phyloP scores from a whole-genome alignment of 2,888 invertebrate species.

The Nemotelus pantherinus region DNA sequence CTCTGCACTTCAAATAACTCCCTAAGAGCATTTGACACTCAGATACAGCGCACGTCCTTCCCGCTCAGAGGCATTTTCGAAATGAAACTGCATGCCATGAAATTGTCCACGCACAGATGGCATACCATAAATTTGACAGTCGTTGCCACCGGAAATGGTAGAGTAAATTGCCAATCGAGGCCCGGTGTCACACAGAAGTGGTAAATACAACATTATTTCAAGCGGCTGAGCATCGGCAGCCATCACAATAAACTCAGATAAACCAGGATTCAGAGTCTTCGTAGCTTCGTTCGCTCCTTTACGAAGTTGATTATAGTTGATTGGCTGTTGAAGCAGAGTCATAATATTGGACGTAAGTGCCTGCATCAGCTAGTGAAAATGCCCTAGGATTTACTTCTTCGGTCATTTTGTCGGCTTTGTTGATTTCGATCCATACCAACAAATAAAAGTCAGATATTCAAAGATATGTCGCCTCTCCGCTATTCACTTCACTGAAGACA shows the following conservation, averaged over 20 bases:
- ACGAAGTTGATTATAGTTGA: slow-evolving; percentile 95
- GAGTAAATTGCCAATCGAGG: no score
- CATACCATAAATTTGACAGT: no score
- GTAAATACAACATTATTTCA: slow-evolving; percentile 96
- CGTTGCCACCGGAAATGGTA: no score
- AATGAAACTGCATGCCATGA: no score
- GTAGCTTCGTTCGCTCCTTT: slow-evolving; percentile 99
- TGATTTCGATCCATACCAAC: slow-evolving; percentile 39
- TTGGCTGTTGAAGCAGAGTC: slow-evolving; percentile 94
- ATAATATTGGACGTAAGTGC: slow-evolving; percentile 93
- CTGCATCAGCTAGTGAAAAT: slow-evolving; percentile 94
- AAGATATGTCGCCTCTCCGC: slow-evolving; percentile 63
- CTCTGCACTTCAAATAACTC: no score
- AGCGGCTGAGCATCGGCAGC: slow-evolving; percentile 98
- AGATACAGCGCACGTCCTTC: no score
- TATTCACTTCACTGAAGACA: slow-evolving; percentile 63
- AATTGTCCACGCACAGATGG: no score
- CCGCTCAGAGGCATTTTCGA: no score
- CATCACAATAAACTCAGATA: slow-evolving; percentile 97
- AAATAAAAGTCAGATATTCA: slow-evolving; percentile 15
- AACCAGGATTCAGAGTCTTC: slow-evolving; percentile 94
- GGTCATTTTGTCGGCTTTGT: slow-evolving; percentile 57
- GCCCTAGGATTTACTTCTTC: slow-evolving; percentile 96
- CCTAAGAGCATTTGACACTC: no score
- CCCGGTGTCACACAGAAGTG: slow-evolving; percentile 97